phyloP scores from a whole-genome alignment of 2,797 vertebrate species.

The Gastrophryne carolinensis region DNA sequence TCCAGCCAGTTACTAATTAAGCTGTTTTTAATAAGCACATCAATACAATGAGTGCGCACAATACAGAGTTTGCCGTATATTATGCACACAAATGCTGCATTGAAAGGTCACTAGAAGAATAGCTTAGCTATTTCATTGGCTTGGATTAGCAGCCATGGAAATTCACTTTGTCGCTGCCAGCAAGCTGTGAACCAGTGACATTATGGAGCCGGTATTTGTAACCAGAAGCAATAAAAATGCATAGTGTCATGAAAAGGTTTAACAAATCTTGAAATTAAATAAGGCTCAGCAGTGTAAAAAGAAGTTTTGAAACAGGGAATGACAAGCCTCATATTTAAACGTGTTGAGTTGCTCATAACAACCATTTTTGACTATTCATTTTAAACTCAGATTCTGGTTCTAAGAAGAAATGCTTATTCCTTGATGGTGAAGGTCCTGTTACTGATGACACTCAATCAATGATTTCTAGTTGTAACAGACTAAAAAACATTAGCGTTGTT shows the following conservation, averaged over 20 bases:
- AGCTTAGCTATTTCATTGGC: slow-evolving; percentile 37
- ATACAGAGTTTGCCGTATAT: slow-evolving; percentile 25
- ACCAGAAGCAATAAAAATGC: slow-evolving; percentile 8
- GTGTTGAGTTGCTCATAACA: too few species aligned
- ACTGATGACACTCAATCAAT: too few species aligned
- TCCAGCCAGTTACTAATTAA: slow-evolving; percentile 53
- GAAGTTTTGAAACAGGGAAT: too few species aligned
- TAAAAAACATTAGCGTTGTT: too few species aligned
- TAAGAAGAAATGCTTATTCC: too few species aligned
- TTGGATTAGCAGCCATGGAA: slow-evolving; percentile 55
- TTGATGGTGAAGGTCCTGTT: too few species aligned
- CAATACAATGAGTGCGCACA: slow-evolving; percentile 34
- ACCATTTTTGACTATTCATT: too few species aligned
- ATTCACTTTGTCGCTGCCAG: slow-evolving; percentile 53
- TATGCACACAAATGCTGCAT: slow-evolving; percentile 23
- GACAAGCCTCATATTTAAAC: too few species aligned
- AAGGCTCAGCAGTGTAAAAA: background rate
- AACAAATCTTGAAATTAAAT: background rate
- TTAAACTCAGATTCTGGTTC: too few species aligned
- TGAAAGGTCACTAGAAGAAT: slow-evolving; percentile 45
- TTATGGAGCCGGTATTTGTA: background rate
- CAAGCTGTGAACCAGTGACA: background rate
- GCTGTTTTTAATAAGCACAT: slow-evolving; percentile 50
- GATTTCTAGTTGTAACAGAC: too few species aligned
- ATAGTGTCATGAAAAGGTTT: background rate